A percentile compares a stretch with the other conserved stretches of the same genome.
Evolutionary conservation across 2,888 invertebrate genomes (phyloP).

Genomic region (Mesorhabditis spiculigera): DNA sequence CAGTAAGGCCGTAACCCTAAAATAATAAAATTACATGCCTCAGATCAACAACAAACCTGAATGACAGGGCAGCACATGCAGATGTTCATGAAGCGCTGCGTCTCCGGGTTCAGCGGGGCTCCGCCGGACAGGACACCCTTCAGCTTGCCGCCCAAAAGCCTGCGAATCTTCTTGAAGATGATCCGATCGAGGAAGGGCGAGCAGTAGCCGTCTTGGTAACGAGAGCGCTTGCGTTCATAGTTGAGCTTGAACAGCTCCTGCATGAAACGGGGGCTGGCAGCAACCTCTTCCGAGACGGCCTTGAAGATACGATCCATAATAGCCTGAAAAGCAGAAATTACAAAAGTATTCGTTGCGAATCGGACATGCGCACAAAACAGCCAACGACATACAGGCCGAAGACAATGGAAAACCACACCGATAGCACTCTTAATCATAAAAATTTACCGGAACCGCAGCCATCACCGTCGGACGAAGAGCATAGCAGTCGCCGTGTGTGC

Average conservation of each 20-base stretch:
- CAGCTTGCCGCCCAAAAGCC: conserved; percentile 81
- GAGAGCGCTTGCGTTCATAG: conserved; percentile 83
- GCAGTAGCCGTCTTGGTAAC: conserved; percentile 69
- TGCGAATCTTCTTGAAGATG: conserved; percentile 69
- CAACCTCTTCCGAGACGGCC: conserved; percentile 87
- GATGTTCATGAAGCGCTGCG: conserved; percentile 84
- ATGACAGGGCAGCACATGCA: conserved; percentile 81
- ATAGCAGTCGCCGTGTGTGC: conserved; percentile 87
- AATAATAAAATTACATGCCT: conserved; percentile 7
- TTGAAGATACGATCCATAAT: conserved; percentile 95
- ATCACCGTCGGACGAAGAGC: conserved; percentile 86
- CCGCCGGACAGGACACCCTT: conserved; percentile 79
- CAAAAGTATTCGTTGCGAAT: not conserved
- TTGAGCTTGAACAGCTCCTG: conserved; percentile 85
- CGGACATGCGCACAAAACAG: not conserved
- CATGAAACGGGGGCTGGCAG: conserved; percentile 41
- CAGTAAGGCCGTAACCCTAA: conserved; percentile 88
- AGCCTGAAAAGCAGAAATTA: conserved; percentile 65
- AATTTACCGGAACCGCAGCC: conserved; percentile 82
- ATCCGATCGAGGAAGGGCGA: conserved; percentile 64
- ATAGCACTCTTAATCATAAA: not conserved
- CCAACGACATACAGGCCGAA: not conserved
- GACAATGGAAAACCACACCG: not conserved
- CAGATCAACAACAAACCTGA: conserved; percentile 16
- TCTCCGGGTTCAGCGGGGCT: conserved; percentile 88